Evolutionary conservation across 2,113 vertebrate genomes (phyloP).

Genomic region (Pheucticus melanocephalus): DNA sequence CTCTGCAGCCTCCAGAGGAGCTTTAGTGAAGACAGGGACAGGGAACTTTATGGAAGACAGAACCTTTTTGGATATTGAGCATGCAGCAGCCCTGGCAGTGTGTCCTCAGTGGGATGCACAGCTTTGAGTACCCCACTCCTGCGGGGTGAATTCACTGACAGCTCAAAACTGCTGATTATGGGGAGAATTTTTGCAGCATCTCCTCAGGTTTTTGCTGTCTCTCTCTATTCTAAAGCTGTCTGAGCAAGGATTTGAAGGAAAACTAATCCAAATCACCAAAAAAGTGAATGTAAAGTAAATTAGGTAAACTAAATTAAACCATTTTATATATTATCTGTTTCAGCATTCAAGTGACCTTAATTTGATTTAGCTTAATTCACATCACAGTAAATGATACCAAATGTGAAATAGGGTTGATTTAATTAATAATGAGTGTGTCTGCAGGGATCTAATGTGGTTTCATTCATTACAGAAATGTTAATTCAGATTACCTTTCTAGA

Average conservation of each 20-base stretch:
- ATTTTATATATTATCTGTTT: slow-evolving; percentile 20
- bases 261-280: background rate
- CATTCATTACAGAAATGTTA: slow-evolving; percentile 42
- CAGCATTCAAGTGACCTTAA: slow-evolving; percentile 40
- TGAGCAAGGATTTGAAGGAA: background rate
- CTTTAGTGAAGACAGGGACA: background rate
- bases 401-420: slow-evolving; percentile 50
- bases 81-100: background rate
- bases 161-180: background rate
- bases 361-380: slow-evolving; percentile 50
- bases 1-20: background rate
- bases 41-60: too few relatives aligned
- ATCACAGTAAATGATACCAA: slow-evolving; percentile 46
- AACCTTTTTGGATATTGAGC: background rate
- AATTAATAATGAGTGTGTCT: slow-evolving; percentile 60
- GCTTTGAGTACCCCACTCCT: background rate
- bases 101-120: background rate
- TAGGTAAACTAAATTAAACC: slow-evolving; percentile 30
- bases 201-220: background rate
- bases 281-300: background rate
- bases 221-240: background rate
- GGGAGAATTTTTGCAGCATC: background rate
- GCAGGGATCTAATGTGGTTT: slow-evolving; percentile 45
- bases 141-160: background rate
- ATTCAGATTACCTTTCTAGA: slow-evolving; percentile 37